Percentiles rank a stretch among this genome's conserved stretches.
Conservation (phyloP, 2,888 invertebrate species). For the Piscicola geometra region DNA sequence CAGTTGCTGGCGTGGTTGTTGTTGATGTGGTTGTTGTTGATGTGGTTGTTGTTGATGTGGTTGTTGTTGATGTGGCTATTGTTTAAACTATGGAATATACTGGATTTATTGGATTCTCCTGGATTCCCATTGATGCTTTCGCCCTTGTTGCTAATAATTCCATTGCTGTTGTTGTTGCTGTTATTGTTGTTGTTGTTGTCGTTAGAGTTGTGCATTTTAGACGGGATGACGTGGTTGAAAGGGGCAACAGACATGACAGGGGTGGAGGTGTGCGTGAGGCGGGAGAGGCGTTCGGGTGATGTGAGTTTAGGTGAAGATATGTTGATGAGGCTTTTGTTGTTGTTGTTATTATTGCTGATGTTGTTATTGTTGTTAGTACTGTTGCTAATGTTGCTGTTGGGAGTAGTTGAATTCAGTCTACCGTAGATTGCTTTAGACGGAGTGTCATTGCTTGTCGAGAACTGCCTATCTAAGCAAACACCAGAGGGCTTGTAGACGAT, state of each 20-base stretch:
- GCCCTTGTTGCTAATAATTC: neutral
- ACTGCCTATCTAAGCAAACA: no score
- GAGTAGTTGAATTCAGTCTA: no score
- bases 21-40: neutral
- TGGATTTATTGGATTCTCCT: neutral
- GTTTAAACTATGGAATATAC: neutral
- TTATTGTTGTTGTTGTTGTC: slow-evolving; percentile 13
- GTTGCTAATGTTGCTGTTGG: no score
- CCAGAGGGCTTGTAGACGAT: no score
- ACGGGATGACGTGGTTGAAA: no score
- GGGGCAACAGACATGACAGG: neutral
- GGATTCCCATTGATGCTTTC: neutral
- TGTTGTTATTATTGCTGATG: no score
- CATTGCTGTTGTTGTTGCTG: slow-evolving; percentile 13
- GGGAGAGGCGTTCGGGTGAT: slow-evolving; percentile 38
- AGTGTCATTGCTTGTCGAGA: no score
- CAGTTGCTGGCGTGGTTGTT: neutral
- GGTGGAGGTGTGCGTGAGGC: neutral
- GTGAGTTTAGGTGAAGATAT: neutral
- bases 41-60: neutral
- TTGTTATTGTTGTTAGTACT: no score
- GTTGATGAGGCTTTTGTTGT: no score
- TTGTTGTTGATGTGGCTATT: neutral
- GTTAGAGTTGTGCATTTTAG: no score
- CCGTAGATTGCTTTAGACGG: no score